Conservation (phyloP, 2,888 invertebrate species). For the Ophonus ardosiacus region DNA sequence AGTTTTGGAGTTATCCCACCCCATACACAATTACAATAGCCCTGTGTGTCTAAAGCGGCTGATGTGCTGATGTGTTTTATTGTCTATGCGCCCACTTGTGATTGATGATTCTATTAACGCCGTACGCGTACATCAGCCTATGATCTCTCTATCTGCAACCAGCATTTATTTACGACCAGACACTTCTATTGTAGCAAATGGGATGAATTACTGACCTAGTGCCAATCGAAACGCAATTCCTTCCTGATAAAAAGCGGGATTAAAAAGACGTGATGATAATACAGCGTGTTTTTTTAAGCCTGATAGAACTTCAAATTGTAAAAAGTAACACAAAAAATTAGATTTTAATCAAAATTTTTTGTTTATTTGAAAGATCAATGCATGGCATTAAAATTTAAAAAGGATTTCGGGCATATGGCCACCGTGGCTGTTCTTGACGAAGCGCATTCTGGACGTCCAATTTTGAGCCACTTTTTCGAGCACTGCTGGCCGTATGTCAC, state of each 20-base stretch:
- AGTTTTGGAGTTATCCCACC: slow-evolving; percentile 34
- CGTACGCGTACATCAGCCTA: slow-evolving; percentile 31
- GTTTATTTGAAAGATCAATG: no score
- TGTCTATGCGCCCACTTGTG: slow-evolving; percentile 26
- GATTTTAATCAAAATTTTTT: no score
- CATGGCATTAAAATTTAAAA: no score
- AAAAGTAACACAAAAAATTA: no score
- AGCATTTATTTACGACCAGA: slow-evolving; percentile 29
- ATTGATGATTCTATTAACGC: slow-evolving; percentile 47
- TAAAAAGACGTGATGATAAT: no score
- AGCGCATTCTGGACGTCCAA: no score
- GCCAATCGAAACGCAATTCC: not conserved
- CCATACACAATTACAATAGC: slow-evolving; percentile 33
- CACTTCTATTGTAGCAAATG: slow-evolving; percentile 12
- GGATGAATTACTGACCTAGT: not conserved
- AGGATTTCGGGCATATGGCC: no score
- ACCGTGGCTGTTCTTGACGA: no score
- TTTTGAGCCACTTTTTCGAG: no score
- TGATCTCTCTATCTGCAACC: slow-evolving; percentile 2
- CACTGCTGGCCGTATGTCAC: no score
- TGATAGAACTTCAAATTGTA: no score
- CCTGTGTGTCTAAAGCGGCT: slow-evolving; percentile 11
- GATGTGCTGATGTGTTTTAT: slow-evolving; percentile 28
- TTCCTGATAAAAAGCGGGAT: not conserved
- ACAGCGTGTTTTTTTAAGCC: no score